Conservation (phyloP, 2,797 vertebrate genomes). For the Thamnophis elegans region DNA sequence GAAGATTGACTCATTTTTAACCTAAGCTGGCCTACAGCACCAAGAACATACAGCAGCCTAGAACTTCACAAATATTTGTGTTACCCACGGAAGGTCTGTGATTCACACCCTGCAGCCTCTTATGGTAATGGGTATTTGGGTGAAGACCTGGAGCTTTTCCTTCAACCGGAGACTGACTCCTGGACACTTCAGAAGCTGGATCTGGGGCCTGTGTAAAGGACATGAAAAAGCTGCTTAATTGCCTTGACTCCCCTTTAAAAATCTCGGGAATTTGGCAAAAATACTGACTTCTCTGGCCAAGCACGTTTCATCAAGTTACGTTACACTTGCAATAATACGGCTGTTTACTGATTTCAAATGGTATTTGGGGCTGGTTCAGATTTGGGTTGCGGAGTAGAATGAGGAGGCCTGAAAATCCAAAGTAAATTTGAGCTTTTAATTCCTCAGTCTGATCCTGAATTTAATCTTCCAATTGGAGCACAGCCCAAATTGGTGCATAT, state of each 20-base stretch:
- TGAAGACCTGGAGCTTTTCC: background rate
- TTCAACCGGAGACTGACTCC: background rate
- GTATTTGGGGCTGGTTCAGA: background rate
- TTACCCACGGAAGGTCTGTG: background rate
- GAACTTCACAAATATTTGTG: background rate
- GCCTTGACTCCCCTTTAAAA: background rate
- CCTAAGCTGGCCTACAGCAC: background rate
- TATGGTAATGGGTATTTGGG: background rate
- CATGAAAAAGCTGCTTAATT: background rate
- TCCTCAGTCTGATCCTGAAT: background rate
- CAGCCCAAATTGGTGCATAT: background rate
- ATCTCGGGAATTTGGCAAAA: background rate
- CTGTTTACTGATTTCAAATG: background rate
- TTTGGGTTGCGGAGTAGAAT: background rate
- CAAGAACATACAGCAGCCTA: background rate
- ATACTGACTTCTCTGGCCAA: background rate
- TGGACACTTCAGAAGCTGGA: background rate
- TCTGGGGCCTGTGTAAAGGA: background rate
- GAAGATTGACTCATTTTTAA: background rate
- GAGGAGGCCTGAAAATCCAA: background rate
- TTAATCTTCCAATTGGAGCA: background rate
- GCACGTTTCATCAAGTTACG: background rate
- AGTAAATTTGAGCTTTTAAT: background rate
- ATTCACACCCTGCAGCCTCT: background rate
- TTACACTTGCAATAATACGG: background rate